A percentile compares a stretch with the other conserved stretches of the same genome.
Conservation (phyloP, 2,888 invertebrate species). For the Zaprionus obscuricornis region DNA sequence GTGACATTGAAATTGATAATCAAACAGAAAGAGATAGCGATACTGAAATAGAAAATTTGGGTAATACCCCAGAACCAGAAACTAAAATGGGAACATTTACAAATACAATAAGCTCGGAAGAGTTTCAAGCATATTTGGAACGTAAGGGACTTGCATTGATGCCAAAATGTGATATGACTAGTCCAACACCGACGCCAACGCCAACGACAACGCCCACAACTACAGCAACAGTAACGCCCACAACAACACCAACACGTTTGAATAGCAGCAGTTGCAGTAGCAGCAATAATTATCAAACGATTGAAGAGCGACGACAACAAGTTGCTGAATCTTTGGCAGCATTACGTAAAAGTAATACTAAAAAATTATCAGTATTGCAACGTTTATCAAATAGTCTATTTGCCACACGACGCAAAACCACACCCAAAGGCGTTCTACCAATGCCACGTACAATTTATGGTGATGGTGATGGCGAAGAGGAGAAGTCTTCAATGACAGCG, state of each 20-base stretch:
- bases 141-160: slow-evolving; percentile 81
- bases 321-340: slow-evolving; percentile 48
- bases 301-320: slow-evolving; percentile 42
- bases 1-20: slow-evolving; percentile 6
- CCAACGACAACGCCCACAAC: slow-evolving; percentile 17
- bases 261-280: slow-evolving; percentile 7
- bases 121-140: slow-evolving; percentile 82
- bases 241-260: too few species aligned
- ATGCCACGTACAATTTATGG: slow-evolving; percentile 67
- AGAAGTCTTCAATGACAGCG: slow-evolving; percentile 2
- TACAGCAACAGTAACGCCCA: slow-evolving; percentile 1
- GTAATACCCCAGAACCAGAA: too few species aligned
- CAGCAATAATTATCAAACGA: slow-evolving; percentile 23
- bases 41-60: too few species aligned
- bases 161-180: slow-evolving; percentile 68
- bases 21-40: too few species aligned
- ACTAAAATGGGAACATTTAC: slow-evolving; percentile 71
- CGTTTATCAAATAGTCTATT: slow-evolving; percentile 81
- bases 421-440: slow-evolving; percentile 77
- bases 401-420: slow-evolving; percentile 80
- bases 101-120: slow-evolving; percentile 82
- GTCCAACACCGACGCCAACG: slow-evolving; percentile 29
- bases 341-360: slow-evolving; percentile 52
- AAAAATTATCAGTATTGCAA: slow-evolving; percentile 82
- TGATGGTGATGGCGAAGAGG: slow-evolving; percentile 10